phyloP scores from a whole-genome alignment of 2,888 invertebrate genomes.

The Eustalomyia histrio region DNA sequence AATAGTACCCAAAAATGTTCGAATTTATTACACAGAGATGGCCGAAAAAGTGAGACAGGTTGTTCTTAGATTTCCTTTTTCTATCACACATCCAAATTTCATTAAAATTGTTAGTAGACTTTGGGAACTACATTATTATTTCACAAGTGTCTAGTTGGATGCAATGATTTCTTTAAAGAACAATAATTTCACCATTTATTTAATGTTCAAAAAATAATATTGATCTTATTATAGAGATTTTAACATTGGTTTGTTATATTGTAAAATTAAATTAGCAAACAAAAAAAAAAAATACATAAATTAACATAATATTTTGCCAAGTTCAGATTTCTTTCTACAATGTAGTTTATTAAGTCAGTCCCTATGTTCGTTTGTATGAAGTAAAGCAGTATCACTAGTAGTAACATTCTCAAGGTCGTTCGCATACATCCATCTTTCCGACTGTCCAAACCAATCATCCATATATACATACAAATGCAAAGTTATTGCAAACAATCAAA shows the following conservation, averaged over 20 bases:
- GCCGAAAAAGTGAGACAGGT: no score
- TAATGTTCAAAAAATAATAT: not conserved
- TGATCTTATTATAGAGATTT: not conserved
- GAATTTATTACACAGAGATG: no score
- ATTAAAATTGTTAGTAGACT: no score
- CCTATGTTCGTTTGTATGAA: not conserved
- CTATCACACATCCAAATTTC: no score
- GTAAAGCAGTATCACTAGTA: not conserved
- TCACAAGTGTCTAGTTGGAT: no score
- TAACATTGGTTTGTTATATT: not conserved
- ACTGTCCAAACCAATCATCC: not conserved
- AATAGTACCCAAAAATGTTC: no score
- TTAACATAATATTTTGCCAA: conserved; percentile 13
- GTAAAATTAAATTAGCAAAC: not conserved
- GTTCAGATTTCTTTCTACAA: conserved; percentile 1
- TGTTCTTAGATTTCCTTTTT: no score
- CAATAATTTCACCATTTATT: not conserved
- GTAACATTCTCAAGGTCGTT: conserved; percentile 57
- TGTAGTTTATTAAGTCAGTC: conserved; percentile 13
- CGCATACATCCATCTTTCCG: not conserved
- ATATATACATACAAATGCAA: conserved; percentile 12
- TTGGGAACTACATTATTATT: no score
- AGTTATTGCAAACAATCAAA: conserved; percentile 33
- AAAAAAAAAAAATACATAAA: conserved; percentile 9
- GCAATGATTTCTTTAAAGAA: no score